Evolutionary conservation across 35 echinoderm and acorn worm genomes (phyloP).

Genomic region (Diadema setosum): DNA sequence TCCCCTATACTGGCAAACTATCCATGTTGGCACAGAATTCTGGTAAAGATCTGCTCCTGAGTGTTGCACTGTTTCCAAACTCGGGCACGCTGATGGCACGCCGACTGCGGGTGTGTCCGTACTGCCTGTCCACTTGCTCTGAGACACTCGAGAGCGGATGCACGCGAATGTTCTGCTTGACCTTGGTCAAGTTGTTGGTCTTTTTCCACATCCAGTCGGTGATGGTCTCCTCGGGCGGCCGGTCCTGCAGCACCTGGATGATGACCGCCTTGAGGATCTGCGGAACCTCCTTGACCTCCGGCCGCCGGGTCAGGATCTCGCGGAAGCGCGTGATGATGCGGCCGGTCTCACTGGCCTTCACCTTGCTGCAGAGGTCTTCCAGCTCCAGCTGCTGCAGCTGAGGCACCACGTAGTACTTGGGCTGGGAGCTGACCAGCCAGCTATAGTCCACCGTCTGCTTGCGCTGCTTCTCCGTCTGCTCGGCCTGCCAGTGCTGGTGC

Average conservation of each 20-base stretch:
- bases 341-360: conserved; percentile 54
- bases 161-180: conserved; percentile 60
- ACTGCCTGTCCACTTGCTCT: conserved; percentile 27
- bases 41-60: conserved; percentile 54
- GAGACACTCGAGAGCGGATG: conserved; percentile 57
- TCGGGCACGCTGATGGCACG: conserved; percentile 78
- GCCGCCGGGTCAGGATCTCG: conserved; percentile 54
- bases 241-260: conserved; percentile 67
- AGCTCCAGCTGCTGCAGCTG: conserved; percentile 72
- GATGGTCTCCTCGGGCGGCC: conserved; percentile 68
- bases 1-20: conserved; percentile 84
- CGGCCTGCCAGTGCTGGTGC: conserved; percentile 57
- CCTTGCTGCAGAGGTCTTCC: conserved; percentile 68
- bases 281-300: conserved; percentile 76
- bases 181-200: conserved; percentile 46
- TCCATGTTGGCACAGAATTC: conserved; percentile 92
- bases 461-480: conserved; percentile 58
- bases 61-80: conserved; percentile 46
- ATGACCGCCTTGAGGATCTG: conserved; percentile 76
- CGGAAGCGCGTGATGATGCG: conserved; percentile 66
- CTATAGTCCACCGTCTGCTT: conserved; percentile 77
- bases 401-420: conserved; percentile 73
- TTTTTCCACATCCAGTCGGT: conserved; percentile 60
- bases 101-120: conserved; percentile 14
- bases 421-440: conserved; percentile 78